These are phyloP conservation scores for Nycticryphes semicollaris DNA, from an alignment of 2,113 vertebrate genomes.

Conservation along the genomic window DNA sequence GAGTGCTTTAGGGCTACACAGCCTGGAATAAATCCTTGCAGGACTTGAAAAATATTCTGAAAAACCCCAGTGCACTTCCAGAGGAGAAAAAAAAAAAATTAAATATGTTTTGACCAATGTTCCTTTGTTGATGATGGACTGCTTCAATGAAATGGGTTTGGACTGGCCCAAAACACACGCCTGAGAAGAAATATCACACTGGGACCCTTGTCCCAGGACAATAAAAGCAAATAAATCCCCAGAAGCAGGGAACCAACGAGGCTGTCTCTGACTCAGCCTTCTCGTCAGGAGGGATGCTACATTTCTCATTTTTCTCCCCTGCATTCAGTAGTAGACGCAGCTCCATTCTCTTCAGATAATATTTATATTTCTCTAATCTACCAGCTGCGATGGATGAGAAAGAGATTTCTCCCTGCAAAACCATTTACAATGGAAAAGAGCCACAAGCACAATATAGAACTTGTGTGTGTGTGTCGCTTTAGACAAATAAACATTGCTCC, in stretches of 20 bases:
- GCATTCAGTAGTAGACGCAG: not conserved
- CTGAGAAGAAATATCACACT: not conserved
- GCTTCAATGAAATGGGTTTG: not conserved
- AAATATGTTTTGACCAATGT: not conserved
- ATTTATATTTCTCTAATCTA: slow-evolving; percentile 56
- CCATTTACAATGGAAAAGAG: slow-evolving; percentile 51
- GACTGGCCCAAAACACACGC: not conserved
- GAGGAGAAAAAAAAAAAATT: accelerated
- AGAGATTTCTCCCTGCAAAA: slow-evolving; percentile 40
- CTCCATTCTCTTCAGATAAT: slow-evolving; percentile 8
- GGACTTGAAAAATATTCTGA: not conserved
- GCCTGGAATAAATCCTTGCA: not conserved
- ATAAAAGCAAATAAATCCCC: not conserved
- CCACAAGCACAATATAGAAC: slow-evolving; percentile 11
- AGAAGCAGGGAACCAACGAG: not conserved
- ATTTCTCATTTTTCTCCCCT: not conserved
- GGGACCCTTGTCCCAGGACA: not conserved
- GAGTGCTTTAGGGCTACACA: not conserved
- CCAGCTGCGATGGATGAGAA: not conserved
- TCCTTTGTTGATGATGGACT: not conserved
- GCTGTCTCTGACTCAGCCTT: not conserved
- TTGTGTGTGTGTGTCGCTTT: not conserved
- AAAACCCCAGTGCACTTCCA: not conserved
- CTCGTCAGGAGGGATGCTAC: not conserved
- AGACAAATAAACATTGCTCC: slow-evolving; percentile 41